Evolutionary conservation across 2,888 invertebrate species (phyloP), one percentile per base, ranked within the genome.

Genomic region (Luperina nickerlii): DNA sequence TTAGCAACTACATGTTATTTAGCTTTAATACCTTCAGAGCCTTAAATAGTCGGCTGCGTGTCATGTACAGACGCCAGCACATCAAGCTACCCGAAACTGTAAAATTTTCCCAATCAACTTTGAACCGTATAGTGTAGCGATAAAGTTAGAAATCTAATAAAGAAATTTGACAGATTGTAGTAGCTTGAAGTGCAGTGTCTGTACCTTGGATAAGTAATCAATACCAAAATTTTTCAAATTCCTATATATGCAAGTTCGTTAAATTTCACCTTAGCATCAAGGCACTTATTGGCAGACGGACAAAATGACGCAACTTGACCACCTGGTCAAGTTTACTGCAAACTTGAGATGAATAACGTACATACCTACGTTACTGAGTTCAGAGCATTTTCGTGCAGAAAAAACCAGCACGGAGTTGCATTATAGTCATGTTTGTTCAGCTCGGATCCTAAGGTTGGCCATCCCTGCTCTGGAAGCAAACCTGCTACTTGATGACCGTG

Each of bases 401-500:
- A 24, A n/a, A 60, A 4, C n/a, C 18, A 71, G 60, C 32, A 15
- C 4, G 15, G 5, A 51, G 13, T 1, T 8, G 4, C 7, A 32
- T n/a, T n/a, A n/a, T 11, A 15, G n/a, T 42, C n/a, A n/a, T 0
- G 24, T 32, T 48, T 20, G 20, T 32, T 51, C 0, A 57, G 45
- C 38, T 24, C 13, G n/a, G 15, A 45, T 65, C 45, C n/a, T 13
- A 48, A 63, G 42, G 83, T 72, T 84, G 66, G 18, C 13, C 9
- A 73, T 67, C 74, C 77, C 81, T 60, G 77, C 32, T 18, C 20
- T 69, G 63, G 68, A 71, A 79, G 11, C 54, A 66, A 81, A 84
- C 87, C 73, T 75, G 83, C 74, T 63, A 74, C 81, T 84, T 86
- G 86, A 86, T 77, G 84, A 73, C 51, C 72, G 66, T 77, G 84